Percentiles rank a stretch among this genome's conserved stretches.
phyloP scores from a whole-genome alignment of 2,888 invertebrate species.

The Glaucopsyche alexis region DNA sequence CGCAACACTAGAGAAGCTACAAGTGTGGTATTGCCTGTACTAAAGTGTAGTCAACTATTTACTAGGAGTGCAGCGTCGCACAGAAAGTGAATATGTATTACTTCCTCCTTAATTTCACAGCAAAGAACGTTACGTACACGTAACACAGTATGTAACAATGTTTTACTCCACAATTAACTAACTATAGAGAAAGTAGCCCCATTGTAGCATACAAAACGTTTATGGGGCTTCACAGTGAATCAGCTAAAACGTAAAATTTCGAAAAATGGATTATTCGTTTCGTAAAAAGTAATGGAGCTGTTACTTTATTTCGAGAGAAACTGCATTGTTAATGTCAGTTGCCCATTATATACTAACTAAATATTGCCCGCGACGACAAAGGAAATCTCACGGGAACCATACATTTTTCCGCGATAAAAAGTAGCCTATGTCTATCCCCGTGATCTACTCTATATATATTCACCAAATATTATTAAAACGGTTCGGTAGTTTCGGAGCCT shows the following conservation, averaged over 20 bases:
- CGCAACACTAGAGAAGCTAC: too few relatives aligned
- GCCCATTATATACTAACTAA: too few relatives aligned
- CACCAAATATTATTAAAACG: too few relatives aligned
- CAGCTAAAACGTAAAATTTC: background rate
- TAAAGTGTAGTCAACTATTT: background rate
- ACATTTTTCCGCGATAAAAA: too few relatives aligned
- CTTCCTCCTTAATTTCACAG: background rate
- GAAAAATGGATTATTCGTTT: background rate
- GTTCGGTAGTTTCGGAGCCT: too few relatives aligned
- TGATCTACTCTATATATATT: too few relatives aligned
- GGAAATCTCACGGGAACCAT: too few relatives aligned
- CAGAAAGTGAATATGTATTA: slow-evolving; percentile 1
- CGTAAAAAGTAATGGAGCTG: background rate
- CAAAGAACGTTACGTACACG: background rate
- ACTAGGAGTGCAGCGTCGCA: slow-evolving; percentile 6
- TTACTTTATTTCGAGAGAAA: background rate
- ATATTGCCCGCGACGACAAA: too few relatives aligned
- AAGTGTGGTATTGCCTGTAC: too few relatives aligned
- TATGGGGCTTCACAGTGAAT: background rate
- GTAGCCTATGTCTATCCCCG: too few relatives aligned
- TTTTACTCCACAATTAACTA: slow-evolving; percentile 1
- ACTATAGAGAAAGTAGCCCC: background rate
- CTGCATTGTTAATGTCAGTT: too few relatives aligned
- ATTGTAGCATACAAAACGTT: background rate
- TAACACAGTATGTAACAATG: background rate